Percentiles rank a stretch among this genome's conserved stretches.
phyloP scores from a whole-genome alignment of 1,140 invertebrate species.

The Drosophila tropicalis region DNA sequence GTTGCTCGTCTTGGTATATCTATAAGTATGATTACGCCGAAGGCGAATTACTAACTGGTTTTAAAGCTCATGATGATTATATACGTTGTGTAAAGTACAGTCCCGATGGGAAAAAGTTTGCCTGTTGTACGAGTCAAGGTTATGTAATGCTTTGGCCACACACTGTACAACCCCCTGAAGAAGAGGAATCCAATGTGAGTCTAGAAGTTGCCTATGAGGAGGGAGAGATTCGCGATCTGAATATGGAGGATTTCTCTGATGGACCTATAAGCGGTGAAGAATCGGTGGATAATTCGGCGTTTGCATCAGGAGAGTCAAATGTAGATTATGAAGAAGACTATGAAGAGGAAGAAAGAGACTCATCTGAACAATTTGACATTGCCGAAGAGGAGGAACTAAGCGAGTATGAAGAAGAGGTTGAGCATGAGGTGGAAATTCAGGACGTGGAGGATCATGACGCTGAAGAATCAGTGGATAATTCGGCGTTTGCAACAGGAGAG shows the following conservation, averaged over 20 bases:
- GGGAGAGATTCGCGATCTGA: conserved; percentile 83
- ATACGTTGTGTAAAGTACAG: conserved; percentile 96
- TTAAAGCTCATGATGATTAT: conserved; percentile 97
- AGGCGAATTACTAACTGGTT: conserved; percentile 90
- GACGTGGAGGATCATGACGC: neutral
- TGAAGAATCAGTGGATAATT: conserved; percentile 88
- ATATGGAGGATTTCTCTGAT: conserved; percentile 86
- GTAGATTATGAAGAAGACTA: no score
- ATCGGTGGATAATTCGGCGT: conserved; percentile 95
- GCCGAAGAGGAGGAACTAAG: neutral
- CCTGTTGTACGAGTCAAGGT: conserved; percentile 96
- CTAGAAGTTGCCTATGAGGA: no score
- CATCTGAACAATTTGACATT: neutral
- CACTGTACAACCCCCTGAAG: conserved; percentile 79
- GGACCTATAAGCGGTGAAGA: neutral
- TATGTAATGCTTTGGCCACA: conserved; percentile 97
- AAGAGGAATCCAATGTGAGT: no score
- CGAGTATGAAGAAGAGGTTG: neutral
- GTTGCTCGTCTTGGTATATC: conserved; percentile 96
- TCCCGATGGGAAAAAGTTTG: conserved; percentile 96
- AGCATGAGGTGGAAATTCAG: neutral
- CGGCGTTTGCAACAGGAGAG: conserved; percentile 87
- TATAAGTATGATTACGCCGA: conserved; percentile 97
- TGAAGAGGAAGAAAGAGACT: neutral
- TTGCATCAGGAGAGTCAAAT: neutral